These are phyloP conservation scores for Calliphora vomitoria DNA, from an alignment of 2,888 invertebrate genomes.

Conservation along the genomic window DNA sequence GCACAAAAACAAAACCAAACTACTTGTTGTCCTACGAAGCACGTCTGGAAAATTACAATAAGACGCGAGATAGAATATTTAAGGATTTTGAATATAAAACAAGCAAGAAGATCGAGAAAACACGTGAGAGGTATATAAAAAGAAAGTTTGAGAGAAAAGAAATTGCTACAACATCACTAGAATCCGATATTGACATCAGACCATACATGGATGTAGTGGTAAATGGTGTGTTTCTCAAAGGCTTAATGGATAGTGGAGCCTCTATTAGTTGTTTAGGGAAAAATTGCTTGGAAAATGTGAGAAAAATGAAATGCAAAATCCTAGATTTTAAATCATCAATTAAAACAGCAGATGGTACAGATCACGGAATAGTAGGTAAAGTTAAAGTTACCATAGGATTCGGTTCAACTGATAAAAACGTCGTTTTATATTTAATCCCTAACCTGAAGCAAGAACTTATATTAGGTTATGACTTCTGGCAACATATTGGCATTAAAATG, in stretches of 20 bases:
- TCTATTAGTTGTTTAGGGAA: constrained; percentile 12
- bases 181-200: not conserved
- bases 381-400: not conserved
- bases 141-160: not conserved
- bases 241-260: constrained; percentile 8
- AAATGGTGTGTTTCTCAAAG: not conserved
- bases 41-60: not conserved
- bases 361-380: constrained; percentile 1
- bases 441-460: constrained; percentile 7
- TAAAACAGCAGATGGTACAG: constrained; percentile 14
- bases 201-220: not conserved
- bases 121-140: not conserved
- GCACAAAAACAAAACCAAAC: too few species aligned
- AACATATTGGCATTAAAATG: not conserved
- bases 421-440: not conserved
- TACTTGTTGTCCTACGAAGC: not conserved
- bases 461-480: not conserved
- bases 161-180: not conserved
- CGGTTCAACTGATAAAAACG: not conserved
- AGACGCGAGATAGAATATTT: not conserved
- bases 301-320: not conserved
- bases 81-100: not conserved
- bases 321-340: not conserved
- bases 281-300: constrained; percentile 3
- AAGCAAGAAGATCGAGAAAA: not conserved